Conservation (phyloP, 2,113 vertebrate species). For the Narcine bancroftii region DNA sequence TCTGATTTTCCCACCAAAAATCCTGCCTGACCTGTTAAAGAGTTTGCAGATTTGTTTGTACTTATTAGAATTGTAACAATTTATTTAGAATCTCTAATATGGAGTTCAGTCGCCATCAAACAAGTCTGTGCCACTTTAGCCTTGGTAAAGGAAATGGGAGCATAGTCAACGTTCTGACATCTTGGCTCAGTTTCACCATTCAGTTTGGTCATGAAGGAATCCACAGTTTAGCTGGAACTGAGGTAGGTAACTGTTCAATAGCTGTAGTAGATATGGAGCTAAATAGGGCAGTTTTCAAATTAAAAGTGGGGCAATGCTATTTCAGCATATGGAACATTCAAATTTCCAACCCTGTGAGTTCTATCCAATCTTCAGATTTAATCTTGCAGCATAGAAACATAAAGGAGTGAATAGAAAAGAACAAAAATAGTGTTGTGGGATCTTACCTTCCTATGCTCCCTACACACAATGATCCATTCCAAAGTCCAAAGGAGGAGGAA, state of each 20-base stretch:
- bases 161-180: not conserved
- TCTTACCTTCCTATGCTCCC: not conserved
- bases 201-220: not conserved
- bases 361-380: not conserved
- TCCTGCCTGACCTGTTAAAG: too few species aligned
- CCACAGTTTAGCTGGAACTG: too few species aligned
- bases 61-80: not conserved
- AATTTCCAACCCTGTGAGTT: not conserved
- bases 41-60: too few species aligned
- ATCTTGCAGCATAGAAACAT: not conserved
- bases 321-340: too few species aligned
- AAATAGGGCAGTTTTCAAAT: too few species aligned
- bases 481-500: not conserved
- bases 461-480: not conserved
- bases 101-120: not conserved
- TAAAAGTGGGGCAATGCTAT: too few species aligned
- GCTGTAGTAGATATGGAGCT: too few species aligned
- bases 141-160: not conserved
- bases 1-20: too few species aligned
- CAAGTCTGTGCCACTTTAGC: too few species aligned
- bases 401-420: not conserved
- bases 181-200: not conserved
- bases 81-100: not conserved
- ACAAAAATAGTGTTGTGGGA: not conserved
- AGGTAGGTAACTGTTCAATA: too few species aligned